A percentile compares a stretch with the other conserved stretches of the same genome.
These are phyloP conservation scores for Ganaspis brasiliensis DNA, from an alignment of 2,888 invertebrate genomes.

Conservation along the genomic window DNA sequence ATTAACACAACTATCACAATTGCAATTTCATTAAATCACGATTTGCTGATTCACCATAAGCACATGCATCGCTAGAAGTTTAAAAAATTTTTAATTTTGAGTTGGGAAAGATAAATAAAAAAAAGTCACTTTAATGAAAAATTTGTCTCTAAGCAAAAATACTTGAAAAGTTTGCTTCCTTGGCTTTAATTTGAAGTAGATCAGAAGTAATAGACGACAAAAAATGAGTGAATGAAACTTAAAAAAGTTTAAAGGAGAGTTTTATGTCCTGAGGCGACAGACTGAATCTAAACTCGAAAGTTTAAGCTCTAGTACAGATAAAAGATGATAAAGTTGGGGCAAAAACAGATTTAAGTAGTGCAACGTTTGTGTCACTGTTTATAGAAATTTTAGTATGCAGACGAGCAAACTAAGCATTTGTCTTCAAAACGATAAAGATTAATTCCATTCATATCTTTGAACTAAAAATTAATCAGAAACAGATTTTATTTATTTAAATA, in stretches of 20 bases:
- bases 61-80: too few species aligned
- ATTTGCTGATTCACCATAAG: too few species aligned
- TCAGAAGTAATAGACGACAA: neutral
- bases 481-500: too few species aligned
- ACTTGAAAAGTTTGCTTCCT: too few species aligned
- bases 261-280: neutral
- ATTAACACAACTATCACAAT: too few species aligned
- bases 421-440: neutral
- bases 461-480: too few species aligned
- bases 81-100: too few species aligned
- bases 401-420: constrained; percentile 2
- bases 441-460: neutral
- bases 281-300: neutral
- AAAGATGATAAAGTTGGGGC: neutral
- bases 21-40: too few species aligned
- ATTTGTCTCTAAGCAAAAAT: too few species aligned
- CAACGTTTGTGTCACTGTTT: neutral
- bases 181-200: too few species aligned
- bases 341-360: constrained; percentile 8
- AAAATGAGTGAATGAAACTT: neutral
- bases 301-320: constrained; percentile 14
- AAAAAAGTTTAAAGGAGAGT: neutral
- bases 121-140: too few species aligned
- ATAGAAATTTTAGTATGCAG: constrained; percentile 22
- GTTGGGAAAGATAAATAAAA: too few species aligned